Evolutionary conservation across 1,140 invertebrate genomes (phyloP), one percentile per base, ranked within the genome.

Genomic region (Matsumurasca onukii): DNA sequence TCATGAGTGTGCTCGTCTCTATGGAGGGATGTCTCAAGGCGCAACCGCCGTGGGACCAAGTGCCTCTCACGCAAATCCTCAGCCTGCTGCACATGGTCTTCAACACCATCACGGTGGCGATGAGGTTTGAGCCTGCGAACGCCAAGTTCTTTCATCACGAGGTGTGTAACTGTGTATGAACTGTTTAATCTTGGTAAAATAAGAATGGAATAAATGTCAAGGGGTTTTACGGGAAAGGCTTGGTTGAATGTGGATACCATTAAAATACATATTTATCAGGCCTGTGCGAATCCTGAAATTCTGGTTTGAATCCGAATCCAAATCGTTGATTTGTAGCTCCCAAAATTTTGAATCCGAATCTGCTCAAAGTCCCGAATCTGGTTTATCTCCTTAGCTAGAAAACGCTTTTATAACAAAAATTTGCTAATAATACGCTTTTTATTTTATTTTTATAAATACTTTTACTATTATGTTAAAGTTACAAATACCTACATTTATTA

Each of bases 111-210:
- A 94, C 94, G 69, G 94, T 97, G 1, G 96, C 97, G 1, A 99
- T 99, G 97, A 84, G 98, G 75, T 99, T 97, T 80, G 98, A 99
- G 81, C 98, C 98, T 1, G 96, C 96, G 1, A 99, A 99, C 83
- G 97, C 97, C 0, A 98, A 98, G 78, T 97, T 97, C 82, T 99
- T 99, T 85, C 89, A 97, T 76, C 90, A 94, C 67, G 97, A 99
- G 86, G 92, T 94, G 78, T 77, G 77, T 76, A 45, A n/a, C n/a
- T n/a, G n/a, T 65, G 31, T 62, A 62, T 68, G 52, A 24, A 45
- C 39, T 45, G n/a, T 45, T n/a, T 45, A 13, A 13, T 45, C 12
- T 45, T 45, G n/a, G 39, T 13, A 12, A 45, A n/a, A 45, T 45
- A 12, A 13, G 39, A 13, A 13, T 45, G n/a, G 39, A 13, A 45